Evolutionary conservation across 2,113 vertebrate genomes (phyloP).

Genomic region (Mungos mungo): DNA sequence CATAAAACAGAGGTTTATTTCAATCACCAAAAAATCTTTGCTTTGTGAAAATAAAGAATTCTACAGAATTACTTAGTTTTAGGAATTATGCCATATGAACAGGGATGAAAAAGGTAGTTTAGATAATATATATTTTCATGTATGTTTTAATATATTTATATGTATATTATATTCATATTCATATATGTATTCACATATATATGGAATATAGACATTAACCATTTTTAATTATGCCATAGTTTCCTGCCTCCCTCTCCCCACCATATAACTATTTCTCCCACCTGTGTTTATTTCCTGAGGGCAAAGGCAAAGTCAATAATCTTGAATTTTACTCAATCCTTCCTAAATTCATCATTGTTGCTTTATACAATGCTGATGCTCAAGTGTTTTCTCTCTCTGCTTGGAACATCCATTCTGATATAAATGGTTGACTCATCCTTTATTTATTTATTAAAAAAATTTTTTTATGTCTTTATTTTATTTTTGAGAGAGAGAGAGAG

Average conservation of each 20-base stretch:
- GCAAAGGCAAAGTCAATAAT: neutral
- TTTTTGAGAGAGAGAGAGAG: no score
- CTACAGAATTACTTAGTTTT: neutral
- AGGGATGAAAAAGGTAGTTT: neutral
- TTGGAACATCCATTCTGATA: neutral
- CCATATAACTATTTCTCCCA: neutral
- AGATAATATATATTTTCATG: neutral
- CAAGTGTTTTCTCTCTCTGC: neutral
- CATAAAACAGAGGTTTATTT: constrained; percentile 23
- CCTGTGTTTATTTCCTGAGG: neutral
- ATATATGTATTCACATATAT: no score
- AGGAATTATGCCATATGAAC: neutral
- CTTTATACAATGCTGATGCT: neutral
- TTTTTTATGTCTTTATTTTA: no score
- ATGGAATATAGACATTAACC: neutral
- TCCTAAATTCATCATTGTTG: neutral
- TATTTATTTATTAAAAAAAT: neutral
- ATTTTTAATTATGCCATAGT: neutral
- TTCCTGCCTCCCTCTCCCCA: neutral
- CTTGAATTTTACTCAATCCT: neutral
- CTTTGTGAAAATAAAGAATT: constrained; percentile 45
- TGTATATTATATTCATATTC: no score
- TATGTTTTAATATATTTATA: neutral
- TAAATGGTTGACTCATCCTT: neutral
- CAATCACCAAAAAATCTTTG: constrained; percentile 11